Base-by-base conservation (phyloP, 1,140 invertebrate species). In the Solenopsis fugax region DNA sequence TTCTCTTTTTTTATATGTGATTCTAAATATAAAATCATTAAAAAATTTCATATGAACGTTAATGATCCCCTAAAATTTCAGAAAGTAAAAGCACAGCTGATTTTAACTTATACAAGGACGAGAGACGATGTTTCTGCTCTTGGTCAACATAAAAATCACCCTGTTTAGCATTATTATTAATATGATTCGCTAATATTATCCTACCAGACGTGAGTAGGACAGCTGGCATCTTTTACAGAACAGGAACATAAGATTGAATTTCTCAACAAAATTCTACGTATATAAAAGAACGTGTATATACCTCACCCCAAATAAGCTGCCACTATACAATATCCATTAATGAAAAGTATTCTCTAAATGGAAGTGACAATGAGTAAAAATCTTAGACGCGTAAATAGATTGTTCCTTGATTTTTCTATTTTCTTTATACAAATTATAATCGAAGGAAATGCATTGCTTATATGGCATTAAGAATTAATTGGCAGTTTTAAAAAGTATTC, bases 231-330 rank as follows among this genome's bases (percentile, higher is more conserved):
- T 92, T 91, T 92, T 88, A 89, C 88, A 88, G 89, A 92, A 93
- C 92, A 94, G 93, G 93, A 94, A 94, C 93, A 94, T 94, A 93
- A 92, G 75, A 89, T 91, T 88, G 54, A 91, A 91, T 92, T 92
- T 89, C 73, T 58, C 86, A 77, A 87, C 45, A 82, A 75, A 86
- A 85, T 85, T 91, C 86, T 92, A 90, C 75, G 29, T 64, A 29
- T 87, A 80, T 87, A 72, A 89, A 75, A 86, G 73, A 87, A 87
- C 89, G 86, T 91, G 76, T 93, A 92, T 87, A 93, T 87, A 93
- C 89, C 88, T 93, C 86, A 91, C 88, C 88, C 87, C 81, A 77
- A 87, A 21, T 86, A 91, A 91, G 88, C 90, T 91, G 92, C 92
- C 89, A 37, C 85, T 89, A 86, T 41, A 67, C 21, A 80, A 80